Evolutionary conservation across 2,113 vertebrate genomes (phyloP).

Genomic region (Mesembrinibis cayennensis): DNA sequence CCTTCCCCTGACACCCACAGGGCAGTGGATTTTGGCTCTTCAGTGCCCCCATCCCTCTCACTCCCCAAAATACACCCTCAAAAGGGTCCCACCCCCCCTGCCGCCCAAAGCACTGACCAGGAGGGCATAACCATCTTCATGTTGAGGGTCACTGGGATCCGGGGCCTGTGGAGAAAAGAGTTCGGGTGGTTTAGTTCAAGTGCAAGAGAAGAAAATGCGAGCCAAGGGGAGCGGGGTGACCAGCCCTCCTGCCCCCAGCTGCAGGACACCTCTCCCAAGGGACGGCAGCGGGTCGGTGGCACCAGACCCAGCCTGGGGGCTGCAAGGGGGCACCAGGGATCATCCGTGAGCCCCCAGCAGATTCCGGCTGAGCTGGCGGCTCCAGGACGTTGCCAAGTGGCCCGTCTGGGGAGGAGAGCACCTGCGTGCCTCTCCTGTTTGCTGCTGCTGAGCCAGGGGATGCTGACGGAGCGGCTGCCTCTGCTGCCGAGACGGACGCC

Average conservation of each 20-base stretch:
- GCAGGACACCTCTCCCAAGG: background rate
- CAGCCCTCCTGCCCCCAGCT: background rate
- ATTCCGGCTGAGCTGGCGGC: background rate
- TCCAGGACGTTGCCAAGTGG: background rate
- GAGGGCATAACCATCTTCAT: conserved; percentile 93
- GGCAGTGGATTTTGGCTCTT: background rate
- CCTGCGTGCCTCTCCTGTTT: background rate
- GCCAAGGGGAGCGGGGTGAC: background rate
- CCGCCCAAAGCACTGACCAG: conserved; percentile 81
- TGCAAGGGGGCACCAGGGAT: background rate
- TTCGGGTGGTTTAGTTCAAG: background rate
- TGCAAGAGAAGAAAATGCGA: background rate
- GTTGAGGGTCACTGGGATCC: conserved; percentile 94
- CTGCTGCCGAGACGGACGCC: background rate
- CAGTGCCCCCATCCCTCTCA: background rate
- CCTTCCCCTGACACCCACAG: background rate
- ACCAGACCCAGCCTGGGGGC: background rate
- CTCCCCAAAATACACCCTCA: background rate
- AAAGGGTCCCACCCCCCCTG: background rate
- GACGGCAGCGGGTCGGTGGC: background rate
- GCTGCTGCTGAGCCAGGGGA: background rate
- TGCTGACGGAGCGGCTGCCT: background rate
- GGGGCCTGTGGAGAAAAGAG: conserved; percentile 77
- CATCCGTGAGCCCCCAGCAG: fast-evolving
- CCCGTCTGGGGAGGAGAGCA: background rate